A percentile compares a stretch with the other conserved stretches of the same genome.
These are phyloP conservation scores for Pseudochirops corinnae DNA, from an alignment of 2,797 vertebrate genomes.

Conservation along the genomic window DNA sequence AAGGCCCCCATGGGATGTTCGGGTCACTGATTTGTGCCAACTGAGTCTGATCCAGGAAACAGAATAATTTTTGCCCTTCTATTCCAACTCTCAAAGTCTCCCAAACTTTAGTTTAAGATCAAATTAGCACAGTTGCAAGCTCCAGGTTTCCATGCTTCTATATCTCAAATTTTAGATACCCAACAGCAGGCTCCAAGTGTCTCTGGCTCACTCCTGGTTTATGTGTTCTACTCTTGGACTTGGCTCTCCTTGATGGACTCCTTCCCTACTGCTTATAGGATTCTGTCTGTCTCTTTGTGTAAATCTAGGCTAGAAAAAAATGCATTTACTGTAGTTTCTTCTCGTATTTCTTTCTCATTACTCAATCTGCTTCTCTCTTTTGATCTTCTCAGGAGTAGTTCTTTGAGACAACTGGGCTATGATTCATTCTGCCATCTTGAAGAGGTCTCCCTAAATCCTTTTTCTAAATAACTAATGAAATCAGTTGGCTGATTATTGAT, in stretches of 20 bases:
- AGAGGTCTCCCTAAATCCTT: neutral
- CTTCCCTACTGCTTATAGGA: neutral
- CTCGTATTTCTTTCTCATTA: neutral
- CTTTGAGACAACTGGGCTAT: neutral
- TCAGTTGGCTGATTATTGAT: neutral
- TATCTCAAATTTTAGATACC: neutral
- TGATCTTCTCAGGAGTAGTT: neutral
- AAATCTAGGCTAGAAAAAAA: neutral
- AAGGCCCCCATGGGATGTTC: neutral
- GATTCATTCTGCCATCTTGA: neutral
- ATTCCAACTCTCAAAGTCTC: neutral
- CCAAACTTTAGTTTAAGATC: neutral
- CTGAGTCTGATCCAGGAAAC: neutral
- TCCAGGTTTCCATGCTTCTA: neutral
- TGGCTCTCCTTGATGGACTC: neutral
- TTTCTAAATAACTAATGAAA: neutral
- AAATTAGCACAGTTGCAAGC: neutral
- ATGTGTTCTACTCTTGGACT: neutral
- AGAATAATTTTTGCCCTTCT: neutral
- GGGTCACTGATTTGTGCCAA: neutral
- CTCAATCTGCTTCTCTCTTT: neutral
- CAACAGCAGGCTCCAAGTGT: neutral
- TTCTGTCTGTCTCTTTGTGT: neutral
- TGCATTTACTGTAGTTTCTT: neutral
- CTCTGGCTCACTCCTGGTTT: neutral